Evolutionary conservation across 2,113 vertebrate species (phyloP).

Genomic region (Gymnarchus niloticus): DNA sequence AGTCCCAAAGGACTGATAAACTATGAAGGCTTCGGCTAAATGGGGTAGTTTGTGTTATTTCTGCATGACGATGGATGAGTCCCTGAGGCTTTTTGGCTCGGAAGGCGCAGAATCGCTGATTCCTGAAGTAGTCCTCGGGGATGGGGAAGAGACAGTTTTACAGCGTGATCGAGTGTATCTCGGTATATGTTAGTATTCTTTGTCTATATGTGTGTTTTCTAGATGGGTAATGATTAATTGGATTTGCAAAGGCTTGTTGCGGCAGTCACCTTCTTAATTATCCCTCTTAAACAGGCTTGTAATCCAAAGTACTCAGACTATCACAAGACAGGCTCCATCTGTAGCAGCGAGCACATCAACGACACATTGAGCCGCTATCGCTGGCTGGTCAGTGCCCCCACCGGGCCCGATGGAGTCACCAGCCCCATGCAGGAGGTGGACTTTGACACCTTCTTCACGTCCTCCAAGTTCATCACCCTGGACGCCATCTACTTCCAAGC

Average conservation of each 20-base stretch:
- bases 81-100: not conserved
- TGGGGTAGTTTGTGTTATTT: not conserved
- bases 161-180: not conserved
- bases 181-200: not conserved
- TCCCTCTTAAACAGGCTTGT: constrained; percentile 71
- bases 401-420: constrained; percentile 77
- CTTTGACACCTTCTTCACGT: constrained; percentile 92
- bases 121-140: not conserved
- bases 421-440: constrained; percentile 87
- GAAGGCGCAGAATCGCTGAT: not conserved
- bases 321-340: constrained; percentile 84
- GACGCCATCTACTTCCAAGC: constrained; percentile 95
- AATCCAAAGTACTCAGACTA: constrained; percentile 83
- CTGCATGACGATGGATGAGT: not conserved
- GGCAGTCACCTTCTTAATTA: constrained; percentile 8
- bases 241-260: constrained; percentile 31
- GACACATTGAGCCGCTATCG: constrained; percentile 82
- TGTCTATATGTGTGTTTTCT: constrained; percentile 30
- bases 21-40: not conserved
- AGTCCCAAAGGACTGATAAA: not conserved
- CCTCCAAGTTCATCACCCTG: constrained; percentile 83
- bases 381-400: constrained; percentile 84
- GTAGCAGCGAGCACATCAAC: constrained; percentile 83
- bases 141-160: not conserved
- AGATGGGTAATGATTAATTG: constrained; percentile 26